phyloP scores from a whole-genome alignment of 2,113 vertebrate species.

The Eidolon helvum region DNA sequence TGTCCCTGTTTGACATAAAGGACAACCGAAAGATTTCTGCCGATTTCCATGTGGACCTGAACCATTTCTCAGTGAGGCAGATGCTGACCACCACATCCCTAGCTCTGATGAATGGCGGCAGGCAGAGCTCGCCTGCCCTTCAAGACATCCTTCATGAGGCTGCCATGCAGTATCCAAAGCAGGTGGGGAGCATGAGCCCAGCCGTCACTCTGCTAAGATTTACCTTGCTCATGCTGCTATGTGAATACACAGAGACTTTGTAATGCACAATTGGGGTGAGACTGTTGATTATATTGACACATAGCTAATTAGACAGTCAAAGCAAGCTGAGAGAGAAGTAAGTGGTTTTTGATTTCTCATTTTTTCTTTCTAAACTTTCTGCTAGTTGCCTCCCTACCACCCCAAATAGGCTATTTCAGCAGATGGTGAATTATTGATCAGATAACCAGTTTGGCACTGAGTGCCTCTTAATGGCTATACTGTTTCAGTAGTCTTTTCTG shows the following conservation, averaged over 20 bases:
- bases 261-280: not conserved
- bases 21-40: conserved; percentile 95
- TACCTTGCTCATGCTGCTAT: not conserved
- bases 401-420: not conserved
- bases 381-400: not conserved
- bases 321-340: not conserved
- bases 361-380: not conserved
- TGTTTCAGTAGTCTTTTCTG: not conserved
- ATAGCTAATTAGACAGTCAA: not conserved
- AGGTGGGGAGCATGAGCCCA: conserved; percentile 82
- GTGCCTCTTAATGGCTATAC: not conserved
- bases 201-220: accelerated
- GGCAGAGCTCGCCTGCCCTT: conserved; percentile 84
- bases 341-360: not conserved
- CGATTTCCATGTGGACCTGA: conserved; percentile 97
- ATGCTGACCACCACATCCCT: conserved; percentile 86
- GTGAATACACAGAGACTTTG: not conserved
- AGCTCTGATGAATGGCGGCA: conserved; percentile 87
- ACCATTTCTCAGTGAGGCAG: conserved; percentile 92
- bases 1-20: conserved; percentile 96
- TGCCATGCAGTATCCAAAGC: conserved; percentile 92
- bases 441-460: not conserved
- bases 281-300: not conserved
- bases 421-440: not conserved
- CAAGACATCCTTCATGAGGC: conserved; percentile 86